These are phyloP conservation scores for Sorex araneus DNA, from an alignment of 2,113 vertebrate species.

Conservation along the genomic window DNA sequence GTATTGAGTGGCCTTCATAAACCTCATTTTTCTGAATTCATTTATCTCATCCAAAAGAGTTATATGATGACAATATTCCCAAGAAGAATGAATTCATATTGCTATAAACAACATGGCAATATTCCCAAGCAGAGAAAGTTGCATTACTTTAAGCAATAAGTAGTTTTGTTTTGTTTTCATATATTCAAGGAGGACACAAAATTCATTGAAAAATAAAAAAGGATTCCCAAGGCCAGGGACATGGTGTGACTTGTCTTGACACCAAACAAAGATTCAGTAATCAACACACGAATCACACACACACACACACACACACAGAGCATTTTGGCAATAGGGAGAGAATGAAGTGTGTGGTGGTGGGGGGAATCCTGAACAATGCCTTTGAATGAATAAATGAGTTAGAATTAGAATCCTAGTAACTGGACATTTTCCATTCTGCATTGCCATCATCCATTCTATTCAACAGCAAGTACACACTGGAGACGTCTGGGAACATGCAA, in stretches of 20 bases:
- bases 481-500: not conserved
- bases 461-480: not conserved
- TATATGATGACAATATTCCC: not conserved
- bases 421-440: not conserved
- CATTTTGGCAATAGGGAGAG: not conserved
- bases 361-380: not conserved
- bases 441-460: not conserved
- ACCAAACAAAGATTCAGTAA: not conserved
- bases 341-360: not conserved
- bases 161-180: not conserved
- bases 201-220: not conserved
- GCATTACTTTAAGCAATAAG: not conserved
- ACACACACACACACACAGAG: not conserved
- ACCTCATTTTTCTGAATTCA: constrained; percentile 16
- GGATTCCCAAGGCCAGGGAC: not conserved
- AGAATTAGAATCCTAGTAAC: not conserved
- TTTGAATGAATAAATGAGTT: not conserved
- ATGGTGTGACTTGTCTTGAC: not conserved
- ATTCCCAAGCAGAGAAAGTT: not conserved
- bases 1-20: too few species aligned
- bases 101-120: not conserved
- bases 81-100: not conserved
- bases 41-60: constrained; percentile 4
- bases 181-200: not conserved
- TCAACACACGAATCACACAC: not conserved